Percentiles rank a stretch among this genome's conserved stretches.
phyloP scores from a whole-genome alignment of 2,113 vertebrate species.

The Rhipidura dahli region DNA sequence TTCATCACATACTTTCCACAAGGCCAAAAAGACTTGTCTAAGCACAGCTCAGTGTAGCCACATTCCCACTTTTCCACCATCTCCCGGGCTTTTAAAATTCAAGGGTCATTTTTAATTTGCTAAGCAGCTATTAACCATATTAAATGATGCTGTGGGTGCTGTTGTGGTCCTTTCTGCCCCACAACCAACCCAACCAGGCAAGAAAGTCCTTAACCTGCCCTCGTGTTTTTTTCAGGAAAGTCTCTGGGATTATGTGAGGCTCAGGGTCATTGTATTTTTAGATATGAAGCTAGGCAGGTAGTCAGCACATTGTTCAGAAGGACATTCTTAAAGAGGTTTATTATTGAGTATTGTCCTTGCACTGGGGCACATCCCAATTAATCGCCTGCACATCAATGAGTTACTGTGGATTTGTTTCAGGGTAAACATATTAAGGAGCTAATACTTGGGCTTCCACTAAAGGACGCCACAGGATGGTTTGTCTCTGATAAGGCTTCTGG shows the following conservation, averaged over 20 bases:
- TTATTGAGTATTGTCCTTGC: constrained; percentile 14
- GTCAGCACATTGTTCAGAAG: neutral
- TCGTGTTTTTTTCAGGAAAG: neutral
- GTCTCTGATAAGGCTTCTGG: constrained; percentile 23
- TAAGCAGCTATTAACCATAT: neutral
- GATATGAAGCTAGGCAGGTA: neutral
- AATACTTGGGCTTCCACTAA: neutral
- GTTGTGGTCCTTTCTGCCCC: neutral
- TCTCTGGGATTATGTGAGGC: neutral
- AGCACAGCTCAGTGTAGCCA: neutral
- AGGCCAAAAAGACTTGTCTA: neutral
- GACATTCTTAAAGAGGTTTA: neutral
- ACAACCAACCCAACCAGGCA: neutral
- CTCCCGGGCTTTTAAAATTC: neutral
- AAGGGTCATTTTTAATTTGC: neutral
- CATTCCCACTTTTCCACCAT: neutral
- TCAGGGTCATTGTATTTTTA: neutral
- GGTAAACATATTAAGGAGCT: constrained; percentile 44
- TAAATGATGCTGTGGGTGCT: neutral
- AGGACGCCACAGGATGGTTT: neutral
- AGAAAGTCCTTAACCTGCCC: neutral
- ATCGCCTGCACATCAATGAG: neutral
- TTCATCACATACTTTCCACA: neutral
- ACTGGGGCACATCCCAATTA: neutral
- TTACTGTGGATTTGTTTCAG: constrained; percentile 12